phyloP scores from a whole-genome alignment of 2,797 vertebrate genomes.

The Dipus sagitta region DNA sequence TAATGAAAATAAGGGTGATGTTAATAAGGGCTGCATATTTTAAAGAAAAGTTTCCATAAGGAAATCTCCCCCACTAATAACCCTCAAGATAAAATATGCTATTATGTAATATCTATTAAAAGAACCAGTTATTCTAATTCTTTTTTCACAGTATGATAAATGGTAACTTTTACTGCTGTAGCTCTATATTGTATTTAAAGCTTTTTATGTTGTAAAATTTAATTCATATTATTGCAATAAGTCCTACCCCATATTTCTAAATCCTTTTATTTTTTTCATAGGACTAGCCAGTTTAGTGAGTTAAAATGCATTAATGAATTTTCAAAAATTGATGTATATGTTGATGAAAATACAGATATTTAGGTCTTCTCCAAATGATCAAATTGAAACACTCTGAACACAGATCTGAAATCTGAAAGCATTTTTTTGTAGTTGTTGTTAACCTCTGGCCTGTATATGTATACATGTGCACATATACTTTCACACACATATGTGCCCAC shows the following conservation, averaged over 20 bases:
- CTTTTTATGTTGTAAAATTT: not conserved
- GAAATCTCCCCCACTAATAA: not conserved
- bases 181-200: not conserved
- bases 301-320: not conserved
- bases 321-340: not conserved
- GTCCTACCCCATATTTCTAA: not conserved
- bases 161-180: not conserved
- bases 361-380: not conserved
- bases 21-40: not conserved
- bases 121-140: not conserved
- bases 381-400: not conserved
- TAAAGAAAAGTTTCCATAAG: not conserved
- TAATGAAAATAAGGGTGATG: not conserved
- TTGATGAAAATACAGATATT: not conserved
- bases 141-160: not conserved
- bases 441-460: no score
- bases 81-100: slow-evolving; percentile 33
- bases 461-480: no score
- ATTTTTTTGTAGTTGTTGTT: not conserved
- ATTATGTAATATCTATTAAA: slow-evolving; percentile 24
- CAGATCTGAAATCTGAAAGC: not conserved
- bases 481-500: no score
- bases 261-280: not conserved
- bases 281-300: not conserved
- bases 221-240: not conserved